Evolutionary conservation across 2,797 vertebrate species (phyloP).

Genomic region (Mormyrus hasselquistii): DNA sequence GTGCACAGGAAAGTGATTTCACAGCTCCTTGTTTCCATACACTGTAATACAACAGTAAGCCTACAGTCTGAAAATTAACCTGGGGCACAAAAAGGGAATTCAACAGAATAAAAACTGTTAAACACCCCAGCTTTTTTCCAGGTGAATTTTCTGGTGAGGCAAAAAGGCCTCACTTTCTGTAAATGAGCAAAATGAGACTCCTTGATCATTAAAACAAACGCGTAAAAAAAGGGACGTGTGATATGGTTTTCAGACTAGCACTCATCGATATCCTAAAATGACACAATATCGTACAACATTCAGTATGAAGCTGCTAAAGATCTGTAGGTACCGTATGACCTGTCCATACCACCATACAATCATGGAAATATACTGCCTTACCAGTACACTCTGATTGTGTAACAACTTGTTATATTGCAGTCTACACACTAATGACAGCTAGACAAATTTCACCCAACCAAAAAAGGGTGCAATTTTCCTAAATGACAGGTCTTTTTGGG

Average conservation of each 20-base stretch:
- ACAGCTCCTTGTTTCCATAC: background rate
- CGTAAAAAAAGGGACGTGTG: background rate
- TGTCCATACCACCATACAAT: background rate
- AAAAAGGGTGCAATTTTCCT: slow-evolving; percentile 38
- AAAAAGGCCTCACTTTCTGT: background rate
- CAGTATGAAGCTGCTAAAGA: background rate
- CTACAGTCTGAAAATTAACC: background rate
- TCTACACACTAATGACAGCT: slow-evolving; percentile 5
- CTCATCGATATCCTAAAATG: background rate
- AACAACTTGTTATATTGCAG: slow-evolving; percentile 9
- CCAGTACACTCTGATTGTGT: background rate
- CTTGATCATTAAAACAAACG: background rate
- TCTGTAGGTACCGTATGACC: background rate
- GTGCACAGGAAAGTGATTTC: background rate
- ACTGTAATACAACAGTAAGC: background rate
- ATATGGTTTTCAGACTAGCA: background rate
- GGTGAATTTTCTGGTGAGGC: background rate
- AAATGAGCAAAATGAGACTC: background rate
- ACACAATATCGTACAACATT: background rate
- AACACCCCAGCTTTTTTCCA: background rate
- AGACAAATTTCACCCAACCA: slow-evolving; percentile 17
- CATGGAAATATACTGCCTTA: background rate
- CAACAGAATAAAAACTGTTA: background rate
- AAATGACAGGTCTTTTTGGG: slow-evolving; percentile 29
- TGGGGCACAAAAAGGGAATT: background rate